These are phyloP conservation scores for Unio delphinus DNA, from an alignment of 2,888 invertebrate genomes.

Conservation along the genomic window DNA sequence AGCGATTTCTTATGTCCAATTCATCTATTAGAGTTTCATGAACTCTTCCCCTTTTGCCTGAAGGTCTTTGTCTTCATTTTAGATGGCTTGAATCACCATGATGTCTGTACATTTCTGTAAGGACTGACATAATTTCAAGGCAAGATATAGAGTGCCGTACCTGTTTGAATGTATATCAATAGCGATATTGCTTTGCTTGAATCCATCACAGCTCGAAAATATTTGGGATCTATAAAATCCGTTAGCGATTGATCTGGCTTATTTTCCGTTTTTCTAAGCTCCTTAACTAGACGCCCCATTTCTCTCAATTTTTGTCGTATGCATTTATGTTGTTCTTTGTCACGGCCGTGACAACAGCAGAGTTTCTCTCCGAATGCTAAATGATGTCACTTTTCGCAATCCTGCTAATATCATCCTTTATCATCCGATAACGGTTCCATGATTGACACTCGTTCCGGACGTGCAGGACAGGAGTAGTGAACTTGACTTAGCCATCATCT, in stretches of 20 bases:
- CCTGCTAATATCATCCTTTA: neutral
- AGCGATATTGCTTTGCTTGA: neutral
- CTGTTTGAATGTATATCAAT: neutral
- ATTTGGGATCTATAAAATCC: conserved; percentile 1
- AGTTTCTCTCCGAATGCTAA: neutral
- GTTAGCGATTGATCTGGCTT: neutral
- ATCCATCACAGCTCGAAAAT: neutral
- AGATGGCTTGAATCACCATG: neutral
- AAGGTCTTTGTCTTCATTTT: conserved; percentile 1
- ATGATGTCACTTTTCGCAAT: conserved; percentile 1
- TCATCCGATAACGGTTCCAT: neutral
- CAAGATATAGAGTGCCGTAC: neutral
- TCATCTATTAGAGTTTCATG: conserved; percentile 1
- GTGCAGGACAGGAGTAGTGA: neutral
- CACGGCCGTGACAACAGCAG: neutral
- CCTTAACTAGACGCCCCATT: neutral
- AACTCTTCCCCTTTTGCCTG: conserved; percentile 2
- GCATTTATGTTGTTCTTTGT: conserved; percentile 1
- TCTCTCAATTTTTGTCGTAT: conserved; percentile 3
- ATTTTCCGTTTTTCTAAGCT: neutral
- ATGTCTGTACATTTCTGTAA: conserved; percentile 2
- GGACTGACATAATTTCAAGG: conserved; percentile 1
- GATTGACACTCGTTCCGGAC: neutral
- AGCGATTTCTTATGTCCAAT: neutral
- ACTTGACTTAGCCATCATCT: neutral